These are phyloP conservation scores for Patella caerulea DNA, from an alignment of 2,888 invertebrate species.

Conservation along the genomic window DNA sequence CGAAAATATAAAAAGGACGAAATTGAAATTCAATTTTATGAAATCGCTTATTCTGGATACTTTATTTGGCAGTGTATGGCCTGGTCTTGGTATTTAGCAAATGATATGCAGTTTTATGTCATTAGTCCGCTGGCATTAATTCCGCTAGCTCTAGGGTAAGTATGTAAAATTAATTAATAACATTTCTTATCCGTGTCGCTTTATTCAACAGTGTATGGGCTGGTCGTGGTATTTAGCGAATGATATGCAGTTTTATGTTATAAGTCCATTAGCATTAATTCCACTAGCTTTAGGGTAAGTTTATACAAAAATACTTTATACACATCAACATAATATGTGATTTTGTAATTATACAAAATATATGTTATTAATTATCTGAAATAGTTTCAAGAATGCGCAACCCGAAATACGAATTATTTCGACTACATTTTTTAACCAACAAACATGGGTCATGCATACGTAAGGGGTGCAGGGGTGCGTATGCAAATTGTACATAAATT, in stretches of 20 bases:
- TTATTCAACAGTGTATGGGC: slow-evolving; percentile 30
- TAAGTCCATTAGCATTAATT: slow-evolving; percentile 38
- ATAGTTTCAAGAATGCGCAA: no score
- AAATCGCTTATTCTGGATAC: no score
- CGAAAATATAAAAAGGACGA: no score
- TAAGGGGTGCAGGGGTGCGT: no score
- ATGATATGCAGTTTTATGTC: slow-evolving; percentile 66
- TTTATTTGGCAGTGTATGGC: slow-evolving; percentile 57
- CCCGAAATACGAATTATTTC: no score
- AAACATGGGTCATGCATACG: no score
- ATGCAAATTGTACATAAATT: no score
- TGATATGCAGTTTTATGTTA: slow-evolving; percentile 44
- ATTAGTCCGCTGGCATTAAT: slow-evolving; percentile 55
- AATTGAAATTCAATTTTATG: no score
- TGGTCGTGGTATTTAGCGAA: slow-evolving; percentile 48
- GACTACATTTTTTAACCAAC: no score
- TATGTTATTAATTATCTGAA: no score
- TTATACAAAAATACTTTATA: background rate
- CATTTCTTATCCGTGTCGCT: background rate
- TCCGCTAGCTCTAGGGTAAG: slow-evolving; percentile 37
- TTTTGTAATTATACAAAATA: background rate
- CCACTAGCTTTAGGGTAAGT: slow-evolving; percentile 30
- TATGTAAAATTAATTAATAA: no score
- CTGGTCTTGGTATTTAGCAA: slow-evolving; percentile 63
- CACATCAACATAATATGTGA: background rate